Evolutionary conservation across 2,113 vertebrate species (phyloP).

Genomic region (Vulpes vulpes): DNA sequence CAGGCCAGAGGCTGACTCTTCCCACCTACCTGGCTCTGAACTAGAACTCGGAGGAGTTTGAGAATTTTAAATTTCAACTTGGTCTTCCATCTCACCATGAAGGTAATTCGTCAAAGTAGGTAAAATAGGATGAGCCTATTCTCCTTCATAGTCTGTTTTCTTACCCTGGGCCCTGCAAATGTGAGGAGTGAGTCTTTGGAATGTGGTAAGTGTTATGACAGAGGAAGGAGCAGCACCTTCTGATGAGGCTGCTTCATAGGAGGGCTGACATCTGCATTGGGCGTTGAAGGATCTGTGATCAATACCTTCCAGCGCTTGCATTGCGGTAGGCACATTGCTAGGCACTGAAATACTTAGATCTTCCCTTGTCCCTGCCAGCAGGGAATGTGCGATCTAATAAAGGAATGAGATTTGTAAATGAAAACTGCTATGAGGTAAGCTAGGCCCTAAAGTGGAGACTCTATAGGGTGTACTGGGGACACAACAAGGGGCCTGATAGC

Average conservation of each 20-base stretch:
- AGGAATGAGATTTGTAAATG: not conserved
- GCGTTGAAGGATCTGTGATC: not conserved
- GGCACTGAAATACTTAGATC: not conserved
- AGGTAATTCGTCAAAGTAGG: not conserved
- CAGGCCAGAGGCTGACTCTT: not conserved
- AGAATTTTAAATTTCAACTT: slow-evolving; percentile 21
- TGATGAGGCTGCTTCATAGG: not conserved
- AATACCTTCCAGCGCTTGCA: not conserved
- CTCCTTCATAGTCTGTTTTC: slow-evolving; percentile 11
- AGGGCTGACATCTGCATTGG: not conserved
- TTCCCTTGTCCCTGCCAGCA: not conserved
- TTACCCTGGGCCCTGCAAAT: not conserved
- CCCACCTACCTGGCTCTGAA: not conserved
- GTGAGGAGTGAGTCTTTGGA: not conserved
- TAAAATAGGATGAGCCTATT: not conserved
- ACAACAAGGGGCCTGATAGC: no score
- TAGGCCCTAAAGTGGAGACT: not conserved
- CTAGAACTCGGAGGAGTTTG: not conserved
- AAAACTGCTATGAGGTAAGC: not conserved
- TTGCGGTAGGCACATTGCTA: not conserved
- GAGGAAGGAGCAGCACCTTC: not conserved
- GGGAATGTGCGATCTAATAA: not conserved
- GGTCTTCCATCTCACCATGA: not conserved
- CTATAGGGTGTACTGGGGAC: not conserved
- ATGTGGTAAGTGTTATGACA: not conserved